A percentile compares a stretch with the other conserved stretches of the same genome.
phyloP scores from a whole-genome alignment of 30 jellyfish, hydroid and myxozoan species.

The Phacellophora camtschatica region DNA sequence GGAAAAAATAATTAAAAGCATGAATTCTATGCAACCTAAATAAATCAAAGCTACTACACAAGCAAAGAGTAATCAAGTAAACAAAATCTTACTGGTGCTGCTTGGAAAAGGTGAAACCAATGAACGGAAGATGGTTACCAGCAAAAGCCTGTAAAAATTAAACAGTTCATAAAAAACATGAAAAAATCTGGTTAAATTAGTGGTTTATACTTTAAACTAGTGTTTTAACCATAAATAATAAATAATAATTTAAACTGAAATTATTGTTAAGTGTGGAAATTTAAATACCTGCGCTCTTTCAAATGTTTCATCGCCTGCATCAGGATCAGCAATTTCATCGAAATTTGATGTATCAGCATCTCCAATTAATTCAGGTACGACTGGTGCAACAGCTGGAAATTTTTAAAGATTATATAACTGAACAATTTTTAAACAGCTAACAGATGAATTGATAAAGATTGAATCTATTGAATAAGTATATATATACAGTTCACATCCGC shows the following conservation, averaged over 20 bases:
- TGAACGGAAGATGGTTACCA: constrained; percentile 95
- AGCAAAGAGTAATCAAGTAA: background rate
- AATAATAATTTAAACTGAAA: too few relatives aligned
- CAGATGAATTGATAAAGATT: too few relatives aligned
- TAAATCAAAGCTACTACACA: too few relatives aligned
- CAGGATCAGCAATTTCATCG: constrained; percentile 90
- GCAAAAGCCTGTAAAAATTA: constrained; percentile 82
- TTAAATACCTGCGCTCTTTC: constrained; percentile 92
- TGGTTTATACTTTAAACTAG: too few relatives aligned
- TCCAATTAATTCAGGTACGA: constrained; percentile 85
- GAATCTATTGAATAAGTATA: too few relatives aligned
- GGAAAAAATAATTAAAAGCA: too few relatives aligned
- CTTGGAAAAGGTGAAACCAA: constrained; percentile 92
- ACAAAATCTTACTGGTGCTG: constrained; percentile 69
- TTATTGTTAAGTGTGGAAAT: too few relatives aligned
- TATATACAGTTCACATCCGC: too few relatives aligned
- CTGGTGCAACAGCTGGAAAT: constrained; percentile 94
- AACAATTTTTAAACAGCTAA: background rate
- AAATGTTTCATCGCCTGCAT: constrained; percentile 82
- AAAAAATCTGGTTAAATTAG: too few relatives aligned
- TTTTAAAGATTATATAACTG: background rate
- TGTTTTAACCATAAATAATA: too few relatives aligned
- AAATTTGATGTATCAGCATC: constrained; percentile 98
- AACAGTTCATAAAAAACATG: background rate
- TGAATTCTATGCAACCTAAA: too few relatives aligned